Evolutionary conservation across 2,797 vertebrate species (phyloP).

Genomic region (Furcifer pardalis): DNA sequence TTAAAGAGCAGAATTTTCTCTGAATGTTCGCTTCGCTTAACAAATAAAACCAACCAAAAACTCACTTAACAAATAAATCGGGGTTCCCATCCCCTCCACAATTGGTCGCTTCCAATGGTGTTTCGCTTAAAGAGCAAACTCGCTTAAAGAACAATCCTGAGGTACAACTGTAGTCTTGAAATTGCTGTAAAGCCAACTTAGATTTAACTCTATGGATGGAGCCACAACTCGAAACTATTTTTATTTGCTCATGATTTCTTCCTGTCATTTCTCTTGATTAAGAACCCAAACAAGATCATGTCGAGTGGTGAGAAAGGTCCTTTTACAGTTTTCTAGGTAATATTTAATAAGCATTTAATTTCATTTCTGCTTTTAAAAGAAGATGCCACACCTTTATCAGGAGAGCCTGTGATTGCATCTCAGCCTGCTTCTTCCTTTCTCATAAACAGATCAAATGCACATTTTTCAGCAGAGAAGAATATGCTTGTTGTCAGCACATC

Average conservation of each 20-base stretch:
- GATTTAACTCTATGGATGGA: neutral
- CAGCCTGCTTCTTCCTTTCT: neutral
- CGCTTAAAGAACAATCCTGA: too few species aligned
- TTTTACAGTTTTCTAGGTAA: conserved; percentile 35
- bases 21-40: too few species aligned
- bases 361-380: neutral
- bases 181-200: neutral
- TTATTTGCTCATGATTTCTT: neutral
- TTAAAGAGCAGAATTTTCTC: too few species aligned
- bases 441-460: neutral
- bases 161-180: too few species aligned
- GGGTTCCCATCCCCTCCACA: too few species aligned
- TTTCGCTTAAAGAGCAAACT: too few species aligned
- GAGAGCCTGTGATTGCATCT: fast-evolving
- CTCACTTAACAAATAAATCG: too few species aligned
- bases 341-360: conserved; percentile 11
- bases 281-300: conserved; percentile 44
- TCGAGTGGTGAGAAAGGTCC: neutral
- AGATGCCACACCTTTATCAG: neutral
- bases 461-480: neutral
- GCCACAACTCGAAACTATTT: neutral
- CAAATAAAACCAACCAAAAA: too few species aligned
- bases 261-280: fast-evolving
- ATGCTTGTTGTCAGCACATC: neutral
- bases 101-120: too few species aligned